Conservation (phyloP, 2,797 vertebrate genomes). For the Botia kubotai region DNA sequence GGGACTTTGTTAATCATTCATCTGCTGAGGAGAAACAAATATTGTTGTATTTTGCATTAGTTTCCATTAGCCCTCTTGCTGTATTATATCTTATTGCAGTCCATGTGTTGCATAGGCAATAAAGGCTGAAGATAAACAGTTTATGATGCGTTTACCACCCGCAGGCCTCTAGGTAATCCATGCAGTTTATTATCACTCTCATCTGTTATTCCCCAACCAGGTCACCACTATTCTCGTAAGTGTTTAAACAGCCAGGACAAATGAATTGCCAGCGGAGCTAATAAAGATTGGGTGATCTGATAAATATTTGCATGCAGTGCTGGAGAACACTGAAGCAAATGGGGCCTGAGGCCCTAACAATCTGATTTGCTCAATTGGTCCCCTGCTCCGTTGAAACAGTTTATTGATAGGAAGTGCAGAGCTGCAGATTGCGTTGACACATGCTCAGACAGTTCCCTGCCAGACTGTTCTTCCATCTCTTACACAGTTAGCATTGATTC, state of each 20-base stretch:
- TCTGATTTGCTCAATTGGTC: slow-evolving; percentile 62
- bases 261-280: slow-evolving; percentile 34
- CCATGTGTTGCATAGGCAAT: slow-evolving; percentile 3
- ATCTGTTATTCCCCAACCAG: slow-evolving; percentile 24
- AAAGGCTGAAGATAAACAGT: slow-evolving; percentile 34
- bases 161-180: slow-evolving; percentile 18
- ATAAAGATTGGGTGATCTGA: slow-evolving; percentile 41
- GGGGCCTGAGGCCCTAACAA: slow-evolving; percentile 52
- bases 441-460: slow-evolving; percentile 52
- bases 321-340: slow-evolving; percentile 50
- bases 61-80: slow-evolving; percentile 28
- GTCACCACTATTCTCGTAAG: slow-evolving; percentile 8
- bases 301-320: slow-evolving; percentile 59
- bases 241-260: slow-evolving; percentile 43
- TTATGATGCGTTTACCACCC: slow-evolving; percentile 15
- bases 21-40: slow-evolving; percentile 51
- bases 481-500: slow-evolving; percentile 65
- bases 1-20: slow-evolving; percentile 41
- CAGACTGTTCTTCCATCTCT: slow-evolving; percentile 56
- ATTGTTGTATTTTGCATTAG: slow-evolving; percentile 30
- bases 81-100: slow-evolving; percentile 15
- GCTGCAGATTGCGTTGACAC: slow-evolving; percentile 54
- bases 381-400: slow-evolving; percentile 55
- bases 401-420: slow-evolving; percentile 62
- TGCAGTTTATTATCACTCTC: slow-evolving; percentile 31